These are phyloP conservation scores for Ophraella communa DNA, from an alignment of 2,888 invertebrate species.

Conservation along the genomic window DNA sequence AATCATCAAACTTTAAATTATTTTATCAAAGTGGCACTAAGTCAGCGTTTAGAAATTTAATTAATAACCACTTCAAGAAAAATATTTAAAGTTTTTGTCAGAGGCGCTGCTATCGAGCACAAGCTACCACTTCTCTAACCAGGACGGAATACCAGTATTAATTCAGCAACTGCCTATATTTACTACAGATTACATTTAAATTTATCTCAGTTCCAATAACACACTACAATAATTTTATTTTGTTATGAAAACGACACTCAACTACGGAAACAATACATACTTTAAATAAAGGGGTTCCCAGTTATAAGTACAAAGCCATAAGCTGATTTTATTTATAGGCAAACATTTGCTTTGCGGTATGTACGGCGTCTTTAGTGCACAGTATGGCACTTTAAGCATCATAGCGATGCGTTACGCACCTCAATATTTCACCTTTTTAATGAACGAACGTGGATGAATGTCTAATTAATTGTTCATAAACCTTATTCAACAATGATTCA, in stretches of 20 bases:
- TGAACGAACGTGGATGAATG: conserved; percentile 17
- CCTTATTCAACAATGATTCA: neutral
- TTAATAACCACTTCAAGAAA: no score
- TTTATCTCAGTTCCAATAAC: no score
- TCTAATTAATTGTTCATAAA: neutral
- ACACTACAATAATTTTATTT: no score
- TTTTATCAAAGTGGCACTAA: neutral
- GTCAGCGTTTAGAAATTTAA: no score
- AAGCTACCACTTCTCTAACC: no score
- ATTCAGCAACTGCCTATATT: no score
- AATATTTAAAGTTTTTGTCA: no score
- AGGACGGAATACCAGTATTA: no score
- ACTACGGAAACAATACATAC: no score
- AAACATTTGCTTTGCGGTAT: conserved; percentile 29
- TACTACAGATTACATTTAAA: no score
- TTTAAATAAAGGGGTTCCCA: conserved; percentile 5
- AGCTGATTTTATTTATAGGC: conserved; percentile 28
- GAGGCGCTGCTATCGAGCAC: no score
- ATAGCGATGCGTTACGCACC: conserved; percentile 26
- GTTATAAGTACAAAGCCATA: conserved; percentile 11
- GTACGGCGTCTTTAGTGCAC: conserved; percentile 32
- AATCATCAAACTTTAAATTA: neutral
- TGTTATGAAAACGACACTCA: no score
- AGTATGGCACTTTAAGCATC: conserved; percentile 27
- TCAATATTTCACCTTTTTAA: conserved; percentile 20